These are phyloP conservation scores for Phaetusa simplex DNA, from an alignment of 2,113 vertebrate species.

Conservation along the genomic window DNA sequence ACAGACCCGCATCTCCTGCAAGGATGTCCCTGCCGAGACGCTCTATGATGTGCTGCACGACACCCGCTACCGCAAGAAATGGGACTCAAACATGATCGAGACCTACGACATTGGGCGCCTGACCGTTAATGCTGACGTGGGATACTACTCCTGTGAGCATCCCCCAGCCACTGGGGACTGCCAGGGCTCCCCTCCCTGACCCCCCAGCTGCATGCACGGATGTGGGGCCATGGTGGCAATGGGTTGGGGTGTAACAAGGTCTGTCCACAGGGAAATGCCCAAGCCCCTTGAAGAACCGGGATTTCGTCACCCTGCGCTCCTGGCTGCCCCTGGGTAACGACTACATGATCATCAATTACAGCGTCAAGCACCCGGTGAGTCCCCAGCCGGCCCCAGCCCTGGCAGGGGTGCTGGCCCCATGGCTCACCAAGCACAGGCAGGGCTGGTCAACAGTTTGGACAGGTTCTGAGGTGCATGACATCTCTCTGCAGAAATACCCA, in stretches of 20 bases:
- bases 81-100: conserved; percentile 92
- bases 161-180: not conserved
- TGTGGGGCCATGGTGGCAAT: not conserved
- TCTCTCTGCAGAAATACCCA: conserved; percentile 80
- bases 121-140: conserved; percentile 87
- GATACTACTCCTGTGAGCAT: conserved; percentile 90
- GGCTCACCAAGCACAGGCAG: not conserved
- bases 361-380: conserved; percentile 84
- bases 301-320: conserved; percentile 87
- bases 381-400: accelerated
- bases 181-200: accelerated
- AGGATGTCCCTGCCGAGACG: conserved; percentile 83
- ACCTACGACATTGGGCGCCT: conserved; percentile 88
- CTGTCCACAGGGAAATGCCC: conserved; percentile 74
- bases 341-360: conserved; percentile 93
- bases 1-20: conserved; percentile 87
- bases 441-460: not conserved
- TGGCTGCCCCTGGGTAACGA: conserved; percentile 87
- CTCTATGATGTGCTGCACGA: conserved; percentile 90
- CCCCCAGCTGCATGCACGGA: accelerated
- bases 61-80: conserved; percentile 86
- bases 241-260: not conserved
- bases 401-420: not conserved
- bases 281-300: conserved; percentile 84
- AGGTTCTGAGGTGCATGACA: not conserved